Percentiles rank a stretch among this genome's conserved stretches.
Evolutionary conservation across 1,140 invertebrate species (phyloP).

Genomic region (Heliothis virescens): DNA sequence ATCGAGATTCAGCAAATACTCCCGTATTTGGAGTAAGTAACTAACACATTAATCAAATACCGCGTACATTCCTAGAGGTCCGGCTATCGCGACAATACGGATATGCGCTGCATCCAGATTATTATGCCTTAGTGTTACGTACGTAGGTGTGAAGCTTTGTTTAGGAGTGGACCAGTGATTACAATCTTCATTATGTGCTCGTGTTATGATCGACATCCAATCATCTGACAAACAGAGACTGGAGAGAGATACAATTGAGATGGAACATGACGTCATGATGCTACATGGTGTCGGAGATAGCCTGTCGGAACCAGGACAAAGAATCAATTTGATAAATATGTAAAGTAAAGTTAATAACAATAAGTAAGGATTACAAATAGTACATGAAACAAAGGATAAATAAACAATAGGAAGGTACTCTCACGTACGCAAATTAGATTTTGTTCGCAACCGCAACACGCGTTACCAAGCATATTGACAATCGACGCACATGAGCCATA

Average conservation of each 20-base stretch:
- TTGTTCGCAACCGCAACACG: too few species aligned
- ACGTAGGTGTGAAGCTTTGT: background rate
- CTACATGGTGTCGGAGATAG: background rate
- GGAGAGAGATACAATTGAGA: background rate
- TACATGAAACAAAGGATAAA: background rate
- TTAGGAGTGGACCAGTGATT: background rate
- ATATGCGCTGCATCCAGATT: background rate
- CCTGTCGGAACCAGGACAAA: too few species aligned
- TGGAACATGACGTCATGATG: background rate
- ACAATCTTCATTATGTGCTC: conserved; percentile 5
- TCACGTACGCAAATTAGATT: too few species aligned
- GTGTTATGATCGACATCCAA: conserved; percentile 23
- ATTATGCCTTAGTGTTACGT: conserved; percentile 5
- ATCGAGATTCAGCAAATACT: conserved; percentile 6
- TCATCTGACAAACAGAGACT: background rate
- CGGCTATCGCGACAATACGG: conserved; percentile 10
- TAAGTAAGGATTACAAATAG: too few species aligned
- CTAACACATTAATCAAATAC: background rate
- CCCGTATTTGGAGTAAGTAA: background rate
- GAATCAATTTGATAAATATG: background rate
- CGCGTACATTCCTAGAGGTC: conserved; percentile 8
- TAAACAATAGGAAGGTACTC: too few species aligned
- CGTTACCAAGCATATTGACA: conserved; percentile 1
- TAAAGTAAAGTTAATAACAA: background rate
- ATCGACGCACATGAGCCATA: background rate